Evolutionary conservation across 2,113 vertebrate genomes (phyloP), one percentile per base, ranked within the genome.

Genomic region (Nothoprocta perdicaria): DNA sequence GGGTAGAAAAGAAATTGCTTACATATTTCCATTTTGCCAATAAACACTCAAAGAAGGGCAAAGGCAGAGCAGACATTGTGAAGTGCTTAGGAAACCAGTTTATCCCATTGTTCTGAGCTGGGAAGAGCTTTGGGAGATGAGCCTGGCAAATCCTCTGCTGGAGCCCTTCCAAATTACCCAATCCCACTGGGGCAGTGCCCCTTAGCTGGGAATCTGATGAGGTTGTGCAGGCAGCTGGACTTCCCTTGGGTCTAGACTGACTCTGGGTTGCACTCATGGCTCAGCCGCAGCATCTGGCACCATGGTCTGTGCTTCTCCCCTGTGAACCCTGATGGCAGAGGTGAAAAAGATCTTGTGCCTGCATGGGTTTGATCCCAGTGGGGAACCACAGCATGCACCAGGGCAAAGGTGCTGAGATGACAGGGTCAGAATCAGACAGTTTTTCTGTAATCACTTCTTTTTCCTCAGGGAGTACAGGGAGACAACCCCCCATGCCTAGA

Each of bases 81-180:
- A 92, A 85, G 77, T 65, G 29, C 76, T 93, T 2, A 7, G 84
- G 86, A 90, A 92, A 94, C 86, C 89, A 84, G 87, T 84, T 90
- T 53, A 79, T 78, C 78, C 61, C 86, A 68, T 61, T 61, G 77
- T 78, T 78, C 69, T 92, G 89, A 94, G 72, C 74, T 90, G 74
- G 91, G 84, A 84, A 75, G 77, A 84, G 69, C 48, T 84, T 58
- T n/a, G 45, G 81, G 69, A 86, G 16, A 52, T 75, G 78, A 84
- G 83, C 65, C 88, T 92, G 95, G 68, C 73, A 95, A 86, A 71
- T 84, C 52, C 43, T 72, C 48, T 1, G 0, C 80, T 88, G 80
- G 57, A 90, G 31, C 46, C 35, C 3, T 80, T 80, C 88, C 88
- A 92, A 72, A 52, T 86, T 60, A 80, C 41, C 80, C 73, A 2